Conservation (phyloP, 2,113 vertebrate species). For the Gymnobelideus leadbeateri region DNA sequence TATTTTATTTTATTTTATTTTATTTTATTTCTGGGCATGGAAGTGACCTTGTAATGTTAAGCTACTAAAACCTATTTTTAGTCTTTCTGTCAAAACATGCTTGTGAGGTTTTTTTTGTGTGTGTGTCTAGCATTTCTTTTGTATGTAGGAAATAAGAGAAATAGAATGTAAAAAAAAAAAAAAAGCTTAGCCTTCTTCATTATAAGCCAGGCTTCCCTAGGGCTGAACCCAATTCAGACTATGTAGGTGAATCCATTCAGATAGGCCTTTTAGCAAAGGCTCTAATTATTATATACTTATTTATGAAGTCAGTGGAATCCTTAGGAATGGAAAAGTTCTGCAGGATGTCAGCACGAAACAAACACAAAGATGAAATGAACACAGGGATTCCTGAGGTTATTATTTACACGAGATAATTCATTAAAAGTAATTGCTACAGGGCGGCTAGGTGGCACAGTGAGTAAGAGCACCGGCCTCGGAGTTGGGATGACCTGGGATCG, state of each 20-base stretch:
- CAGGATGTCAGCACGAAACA: background rate
- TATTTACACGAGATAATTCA: background rate
- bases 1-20: no score
- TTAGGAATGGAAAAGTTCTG: background rate
- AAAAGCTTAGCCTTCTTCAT: background rate
- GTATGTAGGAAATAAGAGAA: background rate
- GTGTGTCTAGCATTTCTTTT: background rate
- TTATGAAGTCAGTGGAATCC: background rate
- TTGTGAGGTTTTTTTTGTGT: background rate
- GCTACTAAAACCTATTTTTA: background rate
- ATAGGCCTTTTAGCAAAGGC: background rate
- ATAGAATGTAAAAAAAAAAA: no score
- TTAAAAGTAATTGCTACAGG: background rate
- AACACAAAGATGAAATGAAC: background rate
- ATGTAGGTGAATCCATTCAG: background rate
- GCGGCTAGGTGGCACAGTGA: no score
- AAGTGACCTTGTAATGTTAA: background rate
- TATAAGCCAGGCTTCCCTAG: background rate
- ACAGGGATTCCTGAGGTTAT: background rate
- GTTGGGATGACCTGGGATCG: no score
- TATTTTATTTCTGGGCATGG: background rate
- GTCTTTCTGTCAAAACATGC: background rate
- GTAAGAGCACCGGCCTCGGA: no score
- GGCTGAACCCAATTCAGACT: background rate
- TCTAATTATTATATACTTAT: background rate